Percentiles rank a stretch among this genome's conserved stretches.
Conservation (phyloP, 2,888 invertebrate genomes). For the Augiades crinisus region DNA sequence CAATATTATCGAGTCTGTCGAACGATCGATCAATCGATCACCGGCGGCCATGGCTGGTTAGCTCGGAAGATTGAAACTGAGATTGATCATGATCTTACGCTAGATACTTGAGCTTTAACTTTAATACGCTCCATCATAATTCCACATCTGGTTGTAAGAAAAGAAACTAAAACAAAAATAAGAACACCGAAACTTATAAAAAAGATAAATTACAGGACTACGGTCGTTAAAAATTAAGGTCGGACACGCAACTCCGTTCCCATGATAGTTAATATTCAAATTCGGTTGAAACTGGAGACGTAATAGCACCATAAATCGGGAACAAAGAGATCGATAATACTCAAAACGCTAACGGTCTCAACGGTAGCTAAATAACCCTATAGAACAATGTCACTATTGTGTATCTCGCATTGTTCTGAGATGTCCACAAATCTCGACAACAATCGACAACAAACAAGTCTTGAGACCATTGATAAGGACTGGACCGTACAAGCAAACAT, state of each 20-base stretch:
- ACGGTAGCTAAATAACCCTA: constrained; percentile 72
- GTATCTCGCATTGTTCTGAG: constrained; percentile 51
- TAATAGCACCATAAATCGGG: constrained; percentile 66
- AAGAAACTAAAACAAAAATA: background rate
- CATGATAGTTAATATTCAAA: constrained; percentile 71
- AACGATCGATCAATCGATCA: constrained; percentile 13
- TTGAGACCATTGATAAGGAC: constrained; percentile 28
- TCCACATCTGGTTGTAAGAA: background rate
- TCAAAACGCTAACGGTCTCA: constrained; percentile 65
- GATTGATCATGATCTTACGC: constrained; percentile 12
- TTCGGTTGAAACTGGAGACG: constrained; percentile 50
- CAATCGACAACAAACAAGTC: constrained; percentile 36
- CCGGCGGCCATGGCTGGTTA: constrained; percentile 5
- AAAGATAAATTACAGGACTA: constrained; percentile 31
- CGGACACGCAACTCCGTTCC: constrained; percentile 50
- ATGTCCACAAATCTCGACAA: constrained; percentile 42
- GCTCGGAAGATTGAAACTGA: constrained; percentile 6
- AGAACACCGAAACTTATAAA: constrained; percentile 13
- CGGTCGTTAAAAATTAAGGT: constrained; percentile 34
- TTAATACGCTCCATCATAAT: background rate
- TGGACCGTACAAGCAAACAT: constrained; percentile 43
- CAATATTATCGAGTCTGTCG: constrained; percentile 5
- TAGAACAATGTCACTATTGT: constrained; percentile 68
- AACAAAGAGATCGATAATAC: constrained; percentile 73
- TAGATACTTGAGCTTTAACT: background rate